Base-by-base conservation (phyloP, 1,140 invertebrate genomes). In the Formica exsecta region DNA sequence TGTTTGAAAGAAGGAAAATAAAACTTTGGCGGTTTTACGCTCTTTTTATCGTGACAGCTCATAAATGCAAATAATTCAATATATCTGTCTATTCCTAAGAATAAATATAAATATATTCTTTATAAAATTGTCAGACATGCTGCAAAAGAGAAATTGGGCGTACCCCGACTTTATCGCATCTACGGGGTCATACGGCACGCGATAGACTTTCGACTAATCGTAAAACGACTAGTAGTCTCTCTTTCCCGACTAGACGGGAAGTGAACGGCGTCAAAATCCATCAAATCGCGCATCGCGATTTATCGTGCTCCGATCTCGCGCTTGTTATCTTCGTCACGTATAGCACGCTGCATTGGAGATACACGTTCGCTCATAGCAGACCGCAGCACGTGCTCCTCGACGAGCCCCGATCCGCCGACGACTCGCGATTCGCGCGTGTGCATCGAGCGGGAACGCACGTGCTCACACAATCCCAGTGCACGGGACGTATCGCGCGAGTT, bases 321-420 rank as follows among this genome's bases (percentile, higher is more conserved):
- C 29, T 71, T 8, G 3, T n/a, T 13, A 48, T 32, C 19, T 71
- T 76, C 48, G 7, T 38, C n/a, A 32, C 6, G 38, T 25, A 13
- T 16, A 5, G 6, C 4, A 32, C 32, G 32, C 9, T 11, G 74
- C 38, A 62, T 62, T 19, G 61, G 13, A 44, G 62, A 16, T 19
- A 75, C 54, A 51, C 74, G 54, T 61, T 61, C 8, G 62, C 59
- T 57, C 57, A 36, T 83, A 57, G 76, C 16, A 76, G 81, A 57
- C 59, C 36, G 65, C 48, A 89, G 65, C 87, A 89, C 77, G 79
- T 90, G 85, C 65, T 13, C 16, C 61, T 79, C 54, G 41, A 11
- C 54, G 41, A 57, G 70, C 41, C 38, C 19, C 48, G 29, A 48
- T 66, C 29, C 48, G 71, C 44, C 44, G 41, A 32, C 29, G 62